A percentile compares a stretch with the other conserved stretches of the same genome.
Evolutionary conservation across 2,888 invertebrate species (phyloP).

Genomic region (Dicyrtomina minuta): DNA sequence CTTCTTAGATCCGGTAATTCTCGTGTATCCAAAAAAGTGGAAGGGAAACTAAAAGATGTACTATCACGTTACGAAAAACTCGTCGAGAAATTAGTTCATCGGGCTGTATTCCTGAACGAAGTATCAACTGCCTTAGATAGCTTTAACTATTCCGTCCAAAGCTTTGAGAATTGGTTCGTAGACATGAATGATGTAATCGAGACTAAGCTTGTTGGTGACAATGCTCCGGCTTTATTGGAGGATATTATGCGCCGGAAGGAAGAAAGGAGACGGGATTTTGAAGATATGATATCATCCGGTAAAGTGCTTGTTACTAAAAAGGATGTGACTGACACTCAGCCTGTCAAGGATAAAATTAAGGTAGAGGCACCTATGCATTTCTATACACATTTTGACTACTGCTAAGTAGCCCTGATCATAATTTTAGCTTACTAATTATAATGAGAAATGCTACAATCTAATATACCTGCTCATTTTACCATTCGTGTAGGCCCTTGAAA

Average conservation of each 20-base stretch:
- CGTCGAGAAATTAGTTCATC: constrained; percentile 73
- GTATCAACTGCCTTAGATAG: constrained; percentile 68
- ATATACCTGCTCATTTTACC: too few species aligned
- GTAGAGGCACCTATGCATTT: constrained; percentile 55
- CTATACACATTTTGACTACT: too few species aligned
- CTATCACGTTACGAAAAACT: constrained; percentile 80
- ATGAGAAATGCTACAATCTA: too few species aligned
- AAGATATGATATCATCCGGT: constrained; percentile 77
- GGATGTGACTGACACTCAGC: constrained; percentile 83
- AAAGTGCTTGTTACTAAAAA: constrained; percentile 78
- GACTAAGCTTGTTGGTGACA: constrained; percentile 68
- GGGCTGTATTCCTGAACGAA: constrained; percentile 80
- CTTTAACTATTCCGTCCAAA: constrained; percentile 68
- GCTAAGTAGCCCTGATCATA: too few species aligned
- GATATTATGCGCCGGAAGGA: constrained; percentile 63
- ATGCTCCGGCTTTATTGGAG: constrained; percentile 66
- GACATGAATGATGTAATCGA: constrained; percentile 74
- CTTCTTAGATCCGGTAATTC: constrained; percentile 76
- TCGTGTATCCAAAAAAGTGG: constrained; percentile 84
- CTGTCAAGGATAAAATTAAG: constrained; percentile 80
- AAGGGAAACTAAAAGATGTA: constrained; percentile 84
- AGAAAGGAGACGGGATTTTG: constrained; percentile 67
- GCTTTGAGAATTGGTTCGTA: constrained; percentile 71
- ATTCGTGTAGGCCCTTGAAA: constrained; percentile 68
- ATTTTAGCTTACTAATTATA: too few species aligned